These are phyloP conservation scores for Pocillopora meandrina DNA, from an alignment of 92 coral and sea anemone genomes.

Conservation along the genomic window DNA sequence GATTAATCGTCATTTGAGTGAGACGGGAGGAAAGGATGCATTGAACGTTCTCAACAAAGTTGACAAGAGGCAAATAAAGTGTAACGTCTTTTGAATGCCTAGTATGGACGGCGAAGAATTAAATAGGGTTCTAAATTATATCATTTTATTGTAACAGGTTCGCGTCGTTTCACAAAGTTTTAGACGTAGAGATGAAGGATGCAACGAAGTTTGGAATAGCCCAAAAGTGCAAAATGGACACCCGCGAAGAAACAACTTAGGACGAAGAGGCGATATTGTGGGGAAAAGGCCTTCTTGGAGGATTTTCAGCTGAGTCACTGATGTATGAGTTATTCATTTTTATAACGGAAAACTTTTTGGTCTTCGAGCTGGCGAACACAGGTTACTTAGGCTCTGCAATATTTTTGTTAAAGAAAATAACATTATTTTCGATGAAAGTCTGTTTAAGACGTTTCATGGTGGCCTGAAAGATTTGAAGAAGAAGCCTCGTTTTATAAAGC, in stretches of 20 bases:
- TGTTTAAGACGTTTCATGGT: slow-evolving; percentile 60
- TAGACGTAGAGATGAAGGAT: too few relatives aligned
- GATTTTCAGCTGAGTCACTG: slow-evolving; percentile 58
- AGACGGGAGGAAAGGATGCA: slow-evolving; percentile 34
- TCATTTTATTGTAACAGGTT: too few relatives aligned
- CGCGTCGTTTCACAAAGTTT: too few relatives aligned
- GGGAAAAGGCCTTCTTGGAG: slow-evolving; percentile 50
- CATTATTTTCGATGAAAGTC: slow-evolving; percentile 7
- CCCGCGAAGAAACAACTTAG: too few relatives aligned
- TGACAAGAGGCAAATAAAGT: too few relatives aligned
- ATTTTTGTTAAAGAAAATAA: too few relatives aligned
- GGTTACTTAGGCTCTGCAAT: slow-evolving; percentile 30
- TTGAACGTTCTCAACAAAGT: too few relatives aligned
- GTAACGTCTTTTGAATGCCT: too few relatives aligned
- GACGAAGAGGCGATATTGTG: not conserved
- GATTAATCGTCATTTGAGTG: slow-evolving; percentile 18
- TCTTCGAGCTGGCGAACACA: slow-evolving; percentile 59
- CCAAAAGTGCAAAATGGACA: too few relatives aligned
- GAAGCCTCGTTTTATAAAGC: slow-evolving; percentile 61
- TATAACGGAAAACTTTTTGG: slow-evolving; percentile 68
- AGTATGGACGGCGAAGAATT: too few relatives aligned
- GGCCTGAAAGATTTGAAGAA: slow-evolving; percentile 63
- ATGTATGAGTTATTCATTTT: slow-evolving; percentile 33
- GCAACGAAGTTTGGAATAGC: too few relatives aligned
- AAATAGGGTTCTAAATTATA: too few relatives aligned